Evolutionary conservation across 2,797 vertebrate species (phyloP), one percentile per base, ranked within the genome.

Genomic region (Ciconia nigra): DNA sequence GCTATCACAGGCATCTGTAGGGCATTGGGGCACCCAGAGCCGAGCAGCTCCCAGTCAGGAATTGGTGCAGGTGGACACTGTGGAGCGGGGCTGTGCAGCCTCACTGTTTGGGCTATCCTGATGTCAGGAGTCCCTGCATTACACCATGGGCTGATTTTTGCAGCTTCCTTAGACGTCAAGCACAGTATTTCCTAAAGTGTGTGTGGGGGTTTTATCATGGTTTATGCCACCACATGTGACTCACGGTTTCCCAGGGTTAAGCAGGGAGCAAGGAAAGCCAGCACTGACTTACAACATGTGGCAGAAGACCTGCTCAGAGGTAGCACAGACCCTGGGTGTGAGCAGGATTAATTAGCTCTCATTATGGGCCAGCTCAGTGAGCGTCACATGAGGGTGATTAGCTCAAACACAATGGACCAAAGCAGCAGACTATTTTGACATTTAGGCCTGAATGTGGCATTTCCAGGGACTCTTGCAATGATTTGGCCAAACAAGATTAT

Each of bases 11-110:
- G 29, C 16, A 71, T 9, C 8, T 55, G 31, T 35, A 52, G 11
- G 5, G 10, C 1, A 0, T 15, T 35, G 19, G 24, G 22, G 9
- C 10, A 57, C n/a, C 24, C 4, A 5, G 31, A 74, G 17, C 29
- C 4, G 3, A 46, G 55, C 67, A 79, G 41, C 19, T 91, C 59
- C 22, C 52, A 29, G 25, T 22, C 61, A 81, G 37, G 49, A 44
- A 11, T 28, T 52, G 61, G 28, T 54, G 35, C 18, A 58, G 16
- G 10, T 49, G n/a, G 19, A 13, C 19, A 18, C 9, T 16, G 12
- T 31, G 39, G 62, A 78, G 25, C 41, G 66, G 66, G 29, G 41
- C 37, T 87, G 15, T 13, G 33, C 24, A 52, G 22, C 13, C 46
- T 69, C 9, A 8, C 14, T 39, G 15, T 1, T 88, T 13, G 16